These are phyloP conservation scores for Morone saxatilis DNA, from an alignment of 2,113 vertebrate genomes.

Conservation along the genomic window DNA sequence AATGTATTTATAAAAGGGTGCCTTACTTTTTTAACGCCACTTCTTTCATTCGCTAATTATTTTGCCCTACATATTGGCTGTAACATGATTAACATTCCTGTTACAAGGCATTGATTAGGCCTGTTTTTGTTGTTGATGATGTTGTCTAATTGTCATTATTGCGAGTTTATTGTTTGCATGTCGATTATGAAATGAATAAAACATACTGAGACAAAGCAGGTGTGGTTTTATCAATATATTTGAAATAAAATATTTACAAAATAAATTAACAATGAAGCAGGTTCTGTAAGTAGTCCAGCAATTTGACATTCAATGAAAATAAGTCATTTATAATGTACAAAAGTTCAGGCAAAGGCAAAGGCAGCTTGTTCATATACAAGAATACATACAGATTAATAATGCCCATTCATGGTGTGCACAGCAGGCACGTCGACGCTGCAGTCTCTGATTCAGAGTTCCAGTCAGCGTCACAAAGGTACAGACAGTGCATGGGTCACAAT, in stretches of 20 bases:
- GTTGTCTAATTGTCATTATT: background rate
- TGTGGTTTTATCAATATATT: constrained; percentile 54
- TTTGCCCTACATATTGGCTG: background rate
- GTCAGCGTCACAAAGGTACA: constrained; percentile 32
- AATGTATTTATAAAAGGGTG: too few species aligned
- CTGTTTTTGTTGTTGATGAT: background rate
- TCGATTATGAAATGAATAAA: background rate
- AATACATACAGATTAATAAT: constrained; percentile 39
- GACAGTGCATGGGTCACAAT: constrained; percentile 64
- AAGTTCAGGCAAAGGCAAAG: constrained; percentile 73
- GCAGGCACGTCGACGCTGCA: constrained; percentile 14
- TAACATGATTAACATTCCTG: background rate
- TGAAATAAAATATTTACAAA: constrained; percentile 70
- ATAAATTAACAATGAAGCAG: constrained; percentile 59
- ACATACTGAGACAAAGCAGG: background rate
- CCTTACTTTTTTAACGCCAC: background rate
- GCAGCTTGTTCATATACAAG: constrained; percentile 65
- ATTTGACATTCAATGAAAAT: constrained; percentile 66
- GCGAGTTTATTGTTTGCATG: background rate
- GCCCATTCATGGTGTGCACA: constrained; percentile 36
- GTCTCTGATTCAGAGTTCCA: constrained; percentile 52
- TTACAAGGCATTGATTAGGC: background rate
- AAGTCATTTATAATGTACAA: constrained; percentile 72
- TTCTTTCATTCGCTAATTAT: background rate
- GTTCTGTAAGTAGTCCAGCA: constrained; percentile 22